Conservation (phyloP, 2,797 vertebrate genomes). For the Buceros bicornis region DNA sequence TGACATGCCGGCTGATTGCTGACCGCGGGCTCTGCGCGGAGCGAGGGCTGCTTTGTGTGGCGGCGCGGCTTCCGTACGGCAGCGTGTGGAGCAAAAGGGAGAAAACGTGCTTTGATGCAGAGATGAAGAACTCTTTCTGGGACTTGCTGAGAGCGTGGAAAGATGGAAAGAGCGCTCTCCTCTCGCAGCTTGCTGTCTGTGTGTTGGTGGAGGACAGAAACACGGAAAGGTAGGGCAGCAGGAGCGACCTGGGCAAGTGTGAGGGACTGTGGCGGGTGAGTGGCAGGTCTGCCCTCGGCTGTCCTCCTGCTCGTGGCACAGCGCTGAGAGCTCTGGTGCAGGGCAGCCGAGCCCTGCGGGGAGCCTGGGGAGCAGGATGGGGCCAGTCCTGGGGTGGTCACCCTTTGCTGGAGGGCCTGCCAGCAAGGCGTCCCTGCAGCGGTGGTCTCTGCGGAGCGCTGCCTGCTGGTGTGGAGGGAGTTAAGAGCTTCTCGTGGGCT, state of each 20-base stretch:
- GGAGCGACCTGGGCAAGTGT: background rate
- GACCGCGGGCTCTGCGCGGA: background rate
- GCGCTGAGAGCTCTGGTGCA: rapidly evolving
- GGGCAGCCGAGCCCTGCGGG: background rate
- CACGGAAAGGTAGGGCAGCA: background rate
- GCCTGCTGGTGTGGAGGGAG: background rate
- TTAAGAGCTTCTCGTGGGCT: constrained; percentile 12
- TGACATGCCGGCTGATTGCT: constrained; percentile 39
- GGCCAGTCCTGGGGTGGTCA: background rate
- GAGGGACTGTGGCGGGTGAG: background rate
- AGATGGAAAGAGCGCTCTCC: background rate
- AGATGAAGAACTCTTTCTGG: background rate
- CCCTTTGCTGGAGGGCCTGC: background rate
- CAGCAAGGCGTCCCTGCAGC: background rate
- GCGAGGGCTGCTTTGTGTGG: background rate
- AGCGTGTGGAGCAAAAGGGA: background rate
- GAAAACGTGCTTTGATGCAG: background rate
- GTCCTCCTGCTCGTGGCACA: rapidly evolving
- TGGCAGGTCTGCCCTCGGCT: background rate
- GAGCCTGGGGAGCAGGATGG: background rate
- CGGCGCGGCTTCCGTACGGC: rapidly evolving
- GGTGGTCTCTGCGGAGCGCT: rapidly evolving
- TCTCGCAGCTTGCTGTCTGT: background rate
- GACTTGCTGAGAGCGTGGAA: background rate
- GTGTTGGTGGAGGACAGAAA: background rate